phyloP scores from a whole-genome alignment of 1,140 invertebrate species.

The Dolichoris vasculosae region DNA sequence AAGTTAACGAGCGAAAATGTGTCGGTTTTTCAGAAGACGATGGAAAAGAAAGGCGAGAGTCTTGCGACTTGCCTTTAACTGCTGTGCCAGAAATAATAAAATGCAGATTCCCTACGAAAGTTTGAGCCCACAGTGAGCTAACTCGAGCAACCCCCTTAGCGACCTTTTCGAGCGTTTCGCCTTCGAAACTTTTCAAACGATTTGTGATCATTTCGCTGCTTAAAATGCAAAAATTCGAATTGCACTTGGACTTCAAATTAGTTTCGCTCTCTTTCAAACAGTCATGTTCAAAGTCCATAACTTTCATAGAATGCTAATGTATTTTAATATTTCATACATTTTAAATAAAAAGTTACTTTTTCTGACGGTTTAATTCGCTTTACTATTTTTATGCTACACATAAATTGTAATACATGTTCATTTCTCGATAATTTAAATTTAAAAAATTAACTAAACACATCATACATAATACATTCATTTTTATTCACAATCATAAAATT shows the following conservation, averaged over 20 bases:
- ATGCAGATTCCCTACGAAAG: constrained; percentile 63
- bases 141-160: constrained; percentile 29
- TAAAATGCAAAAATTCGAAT: constrained; percentile 47
- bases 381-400: constrained; percentile 3
- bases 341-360: not conserved
- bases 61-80: constrained; percentile 60
- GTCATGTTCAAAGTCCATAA: constrained; percentile 2
- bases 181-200: constrained; percentile 49
- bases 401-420: not conserved
- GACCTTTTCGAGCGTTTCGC: constrained; percentile 20
- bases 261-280: constrained; percentile 37
- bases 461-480: too few relatives aligned
- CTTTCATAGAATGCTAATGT: constrained; percentile 36
- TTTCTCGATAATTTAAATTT: not conserved
- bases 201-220: constrained; percentile 49
- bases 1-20: constrained; percentile 37
- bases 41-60: constrained; percentile 38
- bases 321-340: constrained; percentile 39
- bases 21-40: constrained; percentile 34
- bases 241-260: constrained; percentile 48
- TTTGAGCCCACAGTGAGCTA: constrained; percentile 41
- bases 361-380: not conserved
- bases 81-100: constrained; percentile 69
- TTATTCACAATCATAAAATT: too few relatives aligned
- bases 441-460: too few relatives aligned